phyloP scores from a whole-genome alignment of 2,113 vertebrate genomes.

The Centropus bengalensis region DNA sequence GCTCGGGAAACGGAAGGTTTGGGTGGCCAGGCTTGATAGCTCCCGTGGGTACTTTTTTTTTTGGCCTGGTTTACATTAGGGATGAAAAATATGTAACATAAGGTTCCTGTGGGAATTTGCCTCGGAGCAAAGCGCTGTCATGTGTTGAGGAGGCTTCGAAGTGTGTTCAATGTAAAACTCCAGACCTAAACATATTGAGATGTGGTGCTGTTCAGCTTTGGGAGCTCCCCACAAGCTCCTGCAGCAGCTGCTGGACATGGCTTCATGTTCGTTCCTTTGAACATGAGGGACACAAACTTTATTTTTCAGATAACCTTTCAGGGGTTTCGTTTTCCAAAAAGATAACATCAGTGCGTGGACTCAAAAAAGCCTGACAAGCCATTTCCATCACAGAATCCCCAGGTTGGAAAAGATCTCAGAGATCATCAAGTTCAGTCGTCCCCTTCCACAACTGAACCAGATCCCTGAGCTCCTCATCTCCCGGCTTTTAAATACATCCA shows the following conservation, averaged over 20 bases:
- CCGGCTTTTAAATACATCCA: no score
- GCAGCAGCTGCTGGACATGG: background rate
- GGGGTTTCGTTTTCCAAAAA: background rate
- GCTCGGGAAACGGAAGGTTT: background rate
- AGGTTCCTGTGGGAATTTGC: conserved; percentile 9
- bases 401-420: no score
- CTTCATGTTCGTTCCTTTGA: background rate
- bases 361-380: background rate
- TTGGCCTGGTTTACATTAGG: background rate
- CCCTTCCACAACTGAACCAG: no score
- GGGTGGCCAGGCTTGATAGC: background rate
- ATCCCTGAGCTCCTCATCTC: no score
- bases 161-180: background rate
- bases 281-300: background rate
- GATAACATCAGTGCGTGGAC: background rate
- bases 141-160: background rate
- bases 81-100: background rate
- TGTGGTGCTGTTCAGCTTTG: background rate
- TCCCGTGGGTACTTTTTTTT: background rate
- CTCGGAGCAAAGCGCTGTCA: background rate
- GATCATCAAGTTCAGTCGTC: no score
- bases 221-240: background rate
- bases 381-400: background rate
- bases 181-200: background rate
- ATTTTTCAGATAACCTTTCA: conserved; percentile 29